phyloP scores from a whole-genome alignment of 2,113 vertebrate genomes.

The Potamarius usumacintae region DNA sequence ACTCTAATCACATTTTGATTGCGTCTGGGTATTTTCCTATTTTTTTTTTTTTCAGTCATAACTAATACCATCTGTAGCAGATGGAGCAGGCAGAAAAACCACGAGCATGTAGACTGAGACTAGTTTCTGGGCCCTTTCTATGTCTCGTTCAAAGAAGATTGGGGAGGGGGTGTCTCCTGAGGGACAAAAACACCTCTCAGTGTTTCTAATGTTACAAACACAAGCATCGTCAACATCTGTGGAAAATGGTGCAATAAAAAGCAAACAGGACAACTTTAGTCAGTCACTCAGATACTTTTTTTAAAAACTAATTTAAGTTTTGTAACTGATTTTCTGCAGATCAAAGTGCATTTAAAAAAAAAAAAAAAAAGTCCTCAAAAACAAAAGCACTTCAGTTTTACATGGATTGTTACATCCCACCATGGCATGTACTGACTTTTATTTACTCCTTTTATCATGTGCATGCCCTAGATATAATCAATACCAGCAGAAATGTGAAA shows the following conservation, averaged over 20 bases:
- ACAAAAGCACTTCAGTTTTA: background rate
- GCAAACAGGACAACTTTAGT: background rate
- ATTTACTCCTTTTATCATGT: slow-evolving; percentile 4
- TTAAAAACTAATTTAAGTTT: background rate
- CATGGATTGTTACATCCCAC: background rate
- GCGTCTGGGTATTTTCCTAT: background rate
- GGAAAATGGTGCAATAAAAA: background rate
- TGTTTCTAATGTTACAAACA: background rate
- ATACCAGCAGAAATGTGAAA: slow-evolving; percentile 21
- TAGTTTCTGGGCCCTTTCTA: background rate
- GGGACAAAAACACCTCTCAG: background rate
- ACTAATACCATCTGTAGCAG: slow-evolving; percentile 39
- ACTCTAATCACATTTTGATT: slow-evolving; percentile 34
- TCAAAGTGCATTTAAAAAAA: background rate
- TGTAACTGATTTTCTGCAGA: background rate
- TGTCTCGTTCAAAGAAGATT: background rate
- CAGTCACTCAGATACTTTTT: background rate
- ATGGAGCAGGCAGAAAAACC: slow-evolving; percentile 1
- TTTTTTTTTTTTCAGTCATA: slow-evolving; percentile 4
- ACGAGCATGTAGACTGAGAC: background rate
- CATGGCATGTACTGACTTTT: background rate
- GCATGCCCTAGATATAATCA: background rate
- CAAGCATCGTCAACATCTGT: background rate
- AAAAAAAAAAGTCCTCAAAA: background rate
- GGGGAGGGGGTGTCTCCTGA: background rate